Evolutionary conservation across 2,888 invertebrate genomes (phyloP).

Genomic region (Cyclophora punctaria): DNA sequence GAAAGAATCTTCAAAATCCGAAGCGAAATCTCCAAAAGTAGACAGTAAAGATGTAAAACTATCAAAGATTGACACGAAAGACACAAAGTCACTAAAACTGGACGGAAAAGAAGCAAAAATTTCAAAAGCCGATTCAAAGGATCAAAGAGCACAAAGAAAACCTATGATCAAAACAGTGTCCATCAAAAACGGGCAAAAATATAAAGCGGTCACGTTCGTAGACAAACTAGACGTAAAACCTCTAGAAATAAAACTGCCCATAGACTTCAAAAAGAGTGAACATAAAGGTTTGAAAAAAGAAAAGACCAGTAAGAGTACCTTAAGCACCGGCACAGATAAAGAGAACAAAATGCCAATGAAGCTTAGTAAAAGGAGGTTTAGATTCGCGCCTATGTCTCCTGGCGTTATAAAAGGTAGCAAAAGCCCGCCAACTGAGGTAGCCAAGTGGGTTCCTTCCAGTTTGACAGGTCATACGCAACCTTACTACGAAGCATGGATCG

Average conservation of each 20-base stretch:
- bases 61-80: too few relatives aligned
- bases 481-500: constrained; percentile 62
- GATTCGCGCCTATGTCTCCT: constrained; percentile 20
- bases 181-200: constrained; percentile 16
- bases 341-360: neutral
- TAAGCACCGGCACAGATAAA: neutral
- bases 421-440: constrained; percentile 7
- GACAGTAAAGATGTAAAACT: too few relatives aligned
- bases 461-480: constrained; percentile 40
- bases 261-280: constrained; percentile 15
- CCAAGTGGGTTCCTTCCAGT: constrained; percentile 47
- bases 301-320: neutral
- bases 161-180: constrained; percentile 37
- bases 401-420: neutral
- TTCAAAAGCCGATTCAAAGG: too few relatives aligned
- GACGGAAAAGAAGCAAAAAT: too few relatives aligned
- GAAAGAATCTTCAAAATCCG: too few relatives aligned
- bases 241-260: constrained; percentile 39
- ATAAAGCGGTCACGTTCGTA: constrained; percentile 45
- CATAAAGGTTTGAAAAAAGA: constrained; percentile 12
- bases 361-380: neutral
- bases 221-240: constrained; percentile 27
- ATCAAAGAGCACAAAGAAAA: constrained; percentile 13
- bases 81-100: too few relatives aligned
- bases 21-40: too few relatives aligned